Evolutionary conservation across 2,113 vertebrate genomes (phyloP), one percentile per base, ranked within the genome.

Genomic region (Sisor rabdophorus): DNA sequence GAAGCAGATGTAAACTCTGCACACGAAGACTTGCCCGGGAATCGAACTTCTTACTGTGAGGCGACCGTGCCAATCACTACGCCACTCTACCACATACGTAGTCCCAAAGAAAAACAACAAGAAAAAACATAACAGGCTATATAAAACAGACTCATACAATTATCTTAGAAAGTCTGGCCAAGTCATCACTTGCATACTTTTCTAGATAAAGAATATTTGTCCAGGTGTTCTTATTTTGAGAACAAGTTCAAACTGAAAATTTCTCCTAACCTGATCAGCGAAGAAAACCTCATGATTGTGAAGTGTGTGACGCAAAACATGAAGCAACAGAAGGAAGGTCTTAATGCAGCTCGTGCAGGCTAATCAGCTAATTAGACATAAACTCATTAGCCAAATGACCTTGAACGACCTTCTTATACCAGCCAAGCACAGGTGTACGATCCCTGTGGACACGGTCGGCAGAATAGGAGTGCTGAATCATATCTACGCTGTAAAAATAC

Each of bases 321-420:
- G 2, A 30, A 30, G 47, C 47, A 69, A 52, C 26, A 28, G 47
- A 11, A 69, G 65, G 48, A 52, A 52, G 17, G 24, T 26, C 65
- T 69, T 69, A 69, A 68, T 2, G 16, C 65, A 20, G 50, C 65
- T 20, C 17, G 16, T 47, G 30, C 24, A 19, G 3, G 24, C 48
- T 69, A 69, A 75, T 63, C 79, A 76, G 58, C 30, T 75, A 74
- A 54, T 74, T 70, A 70, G 28, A 70, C 72, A 63, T 64, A 71
- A 56, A 71, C 56, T 75, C 73, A 47, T 74, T 79, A 61, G 71
- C 53, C 53, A 71, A 71, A 80, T 26, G 11, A 76, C 73, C 50
- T 80, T 40, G 11, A 48, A 67, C 48, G 64, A 67, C 44, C 44
- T 22, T 48, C 64, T 69, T 52, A 52, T 11, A 6, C 9, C 20